Percentiles rank a stretch among this genome's conserved stretches.
These are phyloP conservation scores for Alethe diademata DNA, from an alignment of 2,113 vertebrate species.

Conservation along the genomic window DNA sequence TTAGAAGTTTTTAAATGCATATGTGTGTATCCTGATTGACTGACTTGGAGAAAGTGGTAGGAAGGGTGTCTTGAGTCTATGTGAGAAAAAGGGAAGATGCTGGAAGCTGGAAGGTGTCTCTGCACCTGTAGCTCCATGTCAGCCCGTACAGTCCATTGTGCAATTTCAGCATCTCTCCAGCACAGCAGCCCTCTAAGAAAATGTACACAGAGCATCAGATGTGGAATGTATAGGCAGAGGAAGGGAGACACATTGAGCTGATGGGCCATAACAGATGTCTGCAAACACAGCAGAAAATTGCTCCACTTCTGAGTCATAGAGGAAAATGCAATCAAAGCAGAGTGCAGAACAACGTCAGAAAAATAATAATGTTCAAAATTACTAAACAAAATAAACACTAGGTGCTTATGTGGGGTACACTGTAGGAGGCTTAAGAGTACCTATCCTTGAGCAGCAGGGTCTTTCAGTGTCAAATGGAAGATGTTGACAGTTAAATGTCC, in stretches of 20 bases:
- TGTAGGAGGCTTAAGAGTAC: neutral
- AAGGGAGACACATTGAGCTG: neutral
- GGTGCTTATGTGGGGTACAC: neutral
- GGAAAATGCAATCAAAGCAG: neutral
- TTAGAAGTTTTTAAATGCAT: neutral
- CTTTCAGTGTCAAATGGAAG: neutral
- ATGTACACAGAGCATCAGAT: neutral
- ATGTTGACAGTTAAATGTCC: neutral
- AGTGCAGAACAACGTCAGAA: neutral
- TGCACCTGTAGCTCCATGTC: neutral
- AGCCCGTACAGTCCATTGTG: too few relatives aligned
- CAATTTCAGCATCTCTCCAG: neutral
- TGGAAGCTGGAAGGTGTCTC: neutral
- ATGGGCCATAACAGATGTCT: rapidly evolving
- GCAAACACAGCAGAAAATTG: neutral
- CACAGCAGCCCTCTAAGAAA: neutral
- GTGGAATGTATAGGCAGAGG: too few relatives aligned
- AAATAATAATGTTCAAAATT: neutral
- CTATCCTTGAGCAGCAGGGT: neutral
- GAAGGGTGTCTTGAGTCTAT: neutral
- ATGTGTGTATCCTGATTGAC: neutral
- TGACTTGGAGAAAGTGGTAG: neutral
- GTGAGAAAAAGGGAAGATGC: neutral
- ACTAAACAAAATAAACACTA: neutral
- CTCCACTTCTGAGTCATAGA: neutral